Evolutionary conservation across 2,797 vertebrate genomes (phyloP), one percentile per base, ranked within the genome.

Genomic region (Coendou prehensilis): DNA sequence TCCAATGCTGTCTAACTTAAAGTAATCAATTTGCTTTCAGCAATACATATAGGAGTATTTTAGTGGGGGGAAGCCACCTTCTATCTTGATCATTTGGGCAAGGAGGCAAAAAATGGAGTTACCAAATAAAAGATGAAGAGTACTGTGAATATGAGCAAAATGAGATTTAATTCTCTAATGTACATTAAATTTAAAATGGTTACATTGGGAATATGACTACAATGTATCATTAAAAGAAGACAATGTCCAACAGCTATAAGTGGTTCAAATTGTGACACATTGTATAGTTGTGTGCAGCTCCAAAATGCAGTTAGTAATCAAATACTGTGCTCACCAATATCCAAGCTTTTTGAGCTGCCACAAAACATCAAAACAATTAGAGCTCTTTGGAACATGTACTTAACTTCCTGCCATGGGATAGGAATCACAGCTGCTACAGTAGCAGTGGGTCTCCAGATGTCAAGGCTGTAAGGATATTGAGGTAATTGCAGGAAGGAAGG

Each of bases 401-500:
- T 96, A 9, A 9, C 96, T 97, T 98, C 97, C 98, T 97, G 96
- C 95, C 47, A 9, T 6, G 95, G 84, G 4, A 1, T 37, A 78
- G 94, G 78, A 87, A 59, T 85, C 76, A 26, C 97, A 97, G 97
- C 96, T 98, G 97, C 82, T 71, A 13, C 94, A 59, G n/a, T 0
- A 13, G 87, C 81, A 75, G 59, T 84, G 89, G 78, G 94, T 83
- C 97, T 97, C 96, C 97, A 98, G 96, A 97, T 97, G 97, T 97
- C 98, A 67, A 63, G 96, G 63, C 95, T 95, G 28, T 50, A 1
- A 50, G 94, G 95, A 81, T 0, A 0, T 63, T 79, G 91, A 93
- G 93, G 90, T 97, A 89, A 95, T 89, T 93, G 84, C 95, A 98
- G 97, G 98, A 97, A 97, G 97, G 95, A 95, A 97, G 84, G 92